Evolutionary conservation across 2,888 invertebrate species (phyloP).

Genomic region (Xanthia togata): DNA sequence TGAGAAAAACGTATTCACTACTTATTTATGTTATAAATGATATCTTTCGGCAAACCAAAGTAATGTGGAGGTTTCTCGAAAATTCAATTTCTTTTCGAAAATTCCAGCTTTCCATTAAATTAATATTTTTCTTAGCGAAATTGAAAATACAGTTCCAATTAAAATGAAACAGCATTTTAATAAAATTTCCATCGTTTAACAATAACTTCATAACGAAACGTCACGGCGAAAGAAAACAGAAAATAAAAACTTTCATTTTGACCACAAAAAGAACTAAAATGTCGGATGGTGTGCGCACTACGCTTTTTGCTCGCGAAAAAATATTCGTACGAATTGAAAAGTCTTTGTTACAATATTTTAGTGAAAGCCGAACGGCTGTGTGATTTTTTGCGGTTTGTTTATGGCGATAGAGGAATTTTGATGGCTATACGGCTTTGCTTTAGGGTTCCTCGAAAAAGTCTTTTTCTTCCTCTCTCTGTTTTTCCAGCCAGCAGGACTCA

Average conservation of each 20-base stretch:
- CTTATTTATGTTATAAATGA: background rate
- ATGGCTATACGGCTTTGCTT: slow-evolving; percentile 48
- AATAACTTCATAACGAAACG: slow-evolving; percentile 37
- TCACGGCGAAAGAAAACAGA: slow-evolving; percentile 44
- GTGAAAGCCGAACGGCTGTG: slow-evolving; percentile 66
- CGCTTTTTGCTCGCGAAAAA: slow-evolving; percentile 70
- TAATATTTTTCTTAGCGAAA: background rate
- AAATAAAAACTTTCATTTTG: slow-evolving; percentile 55
- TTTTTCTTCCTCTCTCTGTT: background rate
- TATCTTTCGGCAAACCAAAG: no score
- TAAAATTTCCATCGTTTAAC: slow-evolving; percentile 45
- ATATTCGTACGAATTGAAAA: slow-evolving; percentile 72
- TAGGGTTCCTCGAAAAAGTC: slow-evolving; percentile 37
- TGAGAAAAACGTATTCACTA: background rate
- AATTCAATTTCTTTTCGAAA: background rate
- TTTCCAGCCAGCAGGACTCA: background rate
- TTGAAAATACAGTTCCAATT: slow-evolving; percentile 14
- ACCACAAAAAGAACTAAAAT: slow-evolving; percentile 64
- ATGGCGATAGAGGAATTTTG: slow-evolving; percentile 57
- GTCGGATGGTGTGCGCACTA: slow-evolving; percentile 62
- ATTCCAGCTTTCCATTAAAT: background rate
- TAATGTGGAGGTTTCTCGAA: background rate
- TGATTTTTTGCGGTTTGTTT: slow-evolving; percentile 70
- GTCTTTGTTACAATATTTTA: slow-evolving; percentile 74
- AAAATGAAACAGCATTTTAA: slow-evolving; percentile 44